Conservation (phyloP, 2,113 vertebrate species). For the Neogobius melanostomus region DNA sequence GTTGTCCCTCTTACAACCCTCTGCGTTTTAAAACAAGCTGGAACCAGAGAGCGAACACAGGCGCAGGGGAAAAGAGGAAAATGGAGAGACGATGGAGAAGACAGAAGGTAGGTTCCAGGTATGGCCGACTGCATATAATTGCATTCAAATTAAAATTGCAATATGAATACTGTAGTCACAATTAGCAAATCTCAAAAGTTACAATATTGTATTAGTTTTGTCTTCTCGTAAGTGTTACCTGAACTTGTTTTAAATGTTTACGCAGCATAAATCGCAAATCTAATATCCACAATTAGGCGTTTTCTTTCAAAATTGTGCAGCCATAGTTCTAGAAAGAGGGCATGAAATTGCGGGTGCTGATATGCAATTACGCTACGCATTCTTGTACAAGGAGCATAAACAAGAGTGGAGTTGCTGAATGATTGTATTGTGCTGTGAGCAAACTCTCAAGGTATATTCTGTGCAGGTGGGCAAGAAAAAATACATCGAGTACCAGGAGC, state of each 20-base stretch:
- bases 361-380: slow-evolving; percentile 36
- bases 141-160: no score
- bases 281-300: no score
- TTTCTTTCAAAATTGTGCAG: no score
- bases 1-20: slow-evolving; percentile 8
- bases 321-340: not conserved
- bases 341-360: slow-evolving; percentile 30
- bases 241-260: no score
- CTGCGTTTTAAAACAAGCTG: slow-evolving; percentile 45
- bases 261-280: no score
- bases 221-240: no score
- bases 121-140: not conserved
- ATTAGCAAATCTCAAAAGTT: no score
- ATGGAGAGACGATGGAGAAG: slow-evolving; percentile 54
- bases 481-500: slow-evolving; percentile 7
- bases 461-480: slow-evolving; percentile 25
- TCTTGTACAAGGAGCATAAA: slow-evolving; percentile 38
- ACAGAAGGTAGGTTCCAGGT: slow-evolving; percentile 52
- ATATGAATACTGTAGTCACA: no score
- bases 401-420: slow-evolving; percentile 13
- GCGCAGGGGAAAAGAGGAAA: slow-evolving; percentile 37
- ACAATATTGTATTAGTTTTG: no score
- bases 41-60: slow-evolving; percentile 41
- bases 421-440: slow-evolving; percentile 19
- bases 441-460: slow-evolving; percentile 26